Base-by-base conservation (phyloP, 1,140 invertebrate genomes). In the Panonychus citri region DNA sequence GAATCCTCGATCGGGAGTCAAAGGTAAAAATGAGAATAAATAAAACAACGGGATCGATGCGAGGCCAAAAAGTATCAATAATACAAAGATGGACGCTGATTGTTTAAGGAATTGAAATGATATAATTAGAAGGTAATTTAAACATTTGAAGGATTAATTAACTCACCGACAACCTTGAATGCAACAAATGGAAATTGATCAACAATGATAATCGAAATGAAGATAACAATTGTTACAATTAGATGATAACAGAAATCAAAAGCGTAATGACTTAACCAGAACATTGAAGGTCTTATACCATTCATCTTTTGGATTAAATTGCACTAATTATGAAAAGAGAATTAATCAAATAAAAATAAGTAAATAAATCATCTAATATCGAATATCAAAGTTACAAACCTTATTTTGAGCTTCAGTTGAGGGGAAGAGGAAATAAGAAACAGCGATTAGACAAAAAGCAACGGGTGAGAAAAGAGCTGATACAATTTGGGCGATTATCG, bases 291-390 rank as follows among this genome's bases (percentile, higher is more conserved):
- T 12, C 19, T 26, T 1, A 63, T 12, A 21, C 63, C 63, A 30
- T 50, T 58, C 62, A 64, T 64, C n/a, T 57, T 21, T 30, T 64
- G 63, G 12, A 64, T 27, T 24, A 63, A 46, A 55, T 63, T 63
- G 12, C 51, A 55, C 50, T 65, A 59, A n/a, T n/a, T n/a, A n/a
- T n/a, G n/a, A n/a, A n/a, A n/a, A n/a, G n/a, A n/a, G n/a, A n/a
- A n/a, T n/a, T n/a, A n/a, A n/a, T n/a, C n/a, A n/a, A n/a, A n/a
- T 43, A 61, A 42, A 21, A 34, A 53, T n/a, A 19, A 46, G 17
- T 7, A 24, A 8, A 4, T 7, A 40, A 19, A 7, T 34, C 15
- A 19, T 46, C 7, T 10, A 24, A 46, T 13, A 46, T 2, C 7
- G 21, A 24, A 13, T 3, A n/a, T 46, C 43, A 46, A 46, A 46